These are phyloP conservation scores for Illadopsis cleaveri DNA, from an alignment of 2,113 vertebrate genomes.

Conservation along the genomic window DNA sequence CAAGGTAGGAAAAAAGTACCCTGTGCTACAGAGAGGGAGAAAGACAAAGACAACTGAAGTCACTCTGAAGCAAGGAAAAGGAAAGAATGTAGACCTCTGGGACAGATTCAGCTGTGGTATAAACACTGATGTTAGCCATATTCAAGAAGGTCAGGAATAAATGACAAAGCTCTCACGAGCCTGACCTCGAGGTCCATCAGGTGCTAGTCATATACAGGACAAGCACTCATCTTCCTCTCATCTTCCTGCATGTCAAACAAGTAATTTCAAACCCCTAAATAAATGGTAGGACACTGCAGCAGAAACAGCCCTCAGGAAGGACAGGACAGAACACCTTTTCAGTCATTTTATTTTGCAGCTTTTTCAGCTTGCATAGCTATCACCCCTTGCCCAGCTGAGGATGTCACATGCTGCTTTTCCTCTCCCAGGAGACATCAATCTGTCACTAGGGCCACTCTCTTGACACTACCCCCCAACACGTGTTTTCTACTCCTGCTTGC, in stretches of 20 bases:
- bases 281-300: not conserved
- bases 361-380: not conserved
- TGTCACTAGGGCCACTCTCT: not conserved
- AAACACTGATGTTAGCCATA: not conserved
- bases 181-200: not conserved
- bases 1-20: not conserved
- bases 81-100: not conserved
- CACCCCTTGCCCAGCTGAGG: not conserved
- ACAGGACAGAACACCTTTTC: not conserved
- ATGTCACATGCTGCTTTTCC: not conserved
- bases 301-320: slow-evolving; percentile 27
- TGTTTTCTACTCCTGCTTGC: not conserved
- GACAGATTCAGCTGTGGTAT: not conserved
- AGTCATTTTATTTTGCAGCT: not conserved
- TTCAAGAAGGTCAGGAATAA: not conserved
- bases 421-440: not conserved
- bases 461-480: not conserved
- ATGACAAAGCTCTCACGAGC: not conserved
- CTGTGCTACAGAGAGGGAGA: not conserved
- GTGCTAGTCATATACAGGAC: not conserved
- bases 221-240: not conserved
- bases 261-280: not conserved
- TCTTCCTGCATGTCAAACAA: not conserved
- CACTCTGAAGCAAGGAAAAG: not conserved
- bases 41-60: not conserved